phyloP scores from a whole-genome alignment of 1,140 invertebrate species.

The Linepithema humile region DNA sequence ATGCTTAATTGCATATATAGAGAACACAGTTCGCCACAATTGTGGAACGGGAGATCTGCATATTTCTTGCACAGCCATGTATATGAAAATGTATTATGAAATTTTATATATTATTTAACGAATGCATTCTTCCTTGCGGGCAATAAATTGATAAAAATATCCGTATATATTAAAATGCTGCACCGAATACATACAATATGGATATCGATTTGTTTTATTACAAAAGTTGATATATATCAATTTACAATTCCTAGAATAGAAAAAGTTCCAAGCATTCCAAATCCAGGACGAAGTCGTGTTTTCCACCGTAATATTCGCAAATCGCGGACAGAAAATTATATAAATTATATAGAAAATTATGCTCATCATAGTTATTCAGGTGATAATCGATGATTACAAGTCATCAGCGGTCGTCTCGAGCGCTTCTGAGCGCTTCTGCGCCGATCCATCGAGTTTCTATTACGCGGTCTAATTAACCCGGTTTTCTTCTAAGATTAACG shows the following conservation, averaged over 20 bases:
- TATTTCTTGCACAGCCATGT: background rate
- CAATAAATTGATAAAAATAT: constrained; percentile 38
- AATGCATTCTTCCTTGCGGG: background rate
- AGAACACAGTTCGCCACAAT: background rate
- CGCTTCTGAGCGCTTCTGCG: background rate
- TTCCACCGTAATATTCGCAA: background rate
- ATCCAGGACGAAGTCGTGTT: background rate
- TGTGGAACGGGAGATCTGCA: background rate
- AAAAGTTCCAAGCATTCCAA: background rate
- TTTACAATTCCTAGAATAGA: background rate
- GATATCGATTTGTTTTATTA: background rate
- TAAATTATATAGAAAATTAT: background rate
- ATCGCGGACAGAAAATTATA: background rate
- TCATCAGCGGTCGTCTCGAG: background rate
- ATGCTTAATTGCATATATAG: background rate
- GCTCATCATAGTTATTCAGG: background rate
- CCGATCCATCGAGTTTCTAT: constrained; percentile 7
- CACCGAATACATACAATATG: background rate
- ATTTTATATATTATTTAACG: background rate
- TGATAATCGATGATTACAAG: constrained; percentile 5
- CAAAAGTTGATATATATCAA: background rate
- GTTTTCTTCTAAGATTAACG: constrained; percentile 10
- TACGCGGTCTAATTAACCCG: constrained; percentile 16
- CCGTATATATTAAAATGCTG: background rate
- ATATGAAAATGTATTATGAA: background rate